phyloP scores from a whole-genome alignment of 2,113 vertebrate genomes.

The Colossoma macropomum region DNA sequence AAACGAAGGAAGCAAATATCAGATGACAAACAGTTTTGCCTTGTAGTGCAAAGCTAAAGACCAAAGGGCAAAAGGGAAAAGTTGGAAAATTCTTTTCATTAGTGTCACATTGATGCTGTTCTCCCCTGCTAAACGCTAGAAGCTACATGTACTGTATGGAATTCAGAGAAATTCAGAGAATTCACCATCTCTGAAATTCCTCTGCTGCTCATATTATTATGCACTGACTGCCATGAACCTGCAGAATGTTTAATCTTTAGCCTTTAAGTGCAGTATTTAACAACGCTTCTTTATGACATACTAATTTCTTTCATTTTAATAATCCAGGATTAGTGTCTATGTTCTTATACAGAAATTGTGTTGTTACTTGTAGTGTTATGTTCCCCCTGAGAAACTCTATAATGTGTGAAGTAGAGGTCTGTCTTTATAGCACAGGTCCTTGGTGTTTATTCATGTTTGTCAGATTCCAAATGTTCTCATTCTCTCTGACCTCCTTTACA shows the following conservation, averaged over 20 bases:
- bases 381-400: too few relatives aligned
- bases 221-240: neutral
- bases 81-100: neutral
- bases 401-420: too few relatives aligned
- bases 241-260: neutral
- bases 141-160: neutral
- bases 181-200: neutral
- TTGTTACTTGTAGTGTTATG: too few relatives aligned
- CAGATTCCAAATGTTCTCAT: too few relatives aligned
- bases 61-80: too few relatives aligned
- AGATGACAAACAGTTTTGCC: too few relatives aligned
- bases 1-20: too few relatives aligned
- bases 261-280: neutral
- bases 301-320: neutral
- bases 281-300: neutral
- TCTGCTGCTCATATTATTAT: neutral
- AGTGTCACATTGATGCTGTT: neutral
- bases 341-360: too few relatives aligned
- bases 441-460: too few relatives aligned
- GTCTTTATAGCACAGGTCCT: too few relatives aligned
- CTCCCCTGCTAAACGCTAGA: neutral
- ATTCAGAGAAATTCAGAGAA: neutral
- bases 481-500: neutral
- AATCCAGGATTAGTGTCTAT: neutral
- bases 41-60: too few relatives aligned